These are phyloP conservation scores for Amblyteles armatorius DNA, from an alignment of 2,888 invertebrate genomes.

Conservation along the genomic window DNA sequence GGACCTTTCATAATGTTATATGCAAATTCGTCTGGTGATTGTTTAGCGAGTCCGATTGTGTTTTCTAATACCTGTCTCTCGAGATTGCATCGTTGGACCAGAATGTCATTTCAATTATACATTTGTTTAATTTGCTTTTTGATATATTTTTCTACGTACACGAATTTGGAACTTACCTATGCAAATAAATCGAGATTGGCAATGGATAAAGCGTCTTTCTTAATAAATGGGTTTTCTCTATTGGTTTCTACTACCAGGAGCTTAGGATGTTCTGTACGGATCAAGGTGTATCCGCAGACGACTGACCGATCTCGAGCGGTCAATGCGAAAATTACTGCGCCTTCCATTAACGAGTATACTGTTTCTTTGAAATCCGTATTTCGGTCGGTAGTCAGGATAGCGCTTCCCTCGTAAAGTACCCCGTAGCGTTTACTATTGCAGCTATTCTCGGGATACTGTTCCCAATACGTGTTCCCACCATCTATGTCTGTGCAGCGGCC, in stretches of 20 bases:
- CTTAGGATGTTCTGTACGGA: conserved; percentile 20
- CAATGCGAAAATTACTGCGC: not conserved
- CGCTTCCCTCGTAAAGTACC: conserved; percentile 1
- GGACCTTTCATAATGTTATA: conserved; percentile 62
- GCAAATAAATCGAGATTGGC: conserved; percentile 17
- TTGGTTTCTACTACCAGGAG: not conserved
- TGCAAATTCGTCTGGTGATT: conserved; percentile 5
- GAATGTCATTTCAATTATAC: not conserved
- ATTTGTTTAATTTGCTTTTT: not conserved
- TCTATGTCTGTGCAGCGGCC: conserved; percentile 4
- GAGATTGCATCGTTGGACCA: not conserved
- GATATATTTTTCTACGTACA: not conserved
- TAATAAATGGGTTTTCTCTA: not conserved
- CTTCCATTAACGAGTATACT: not conserved
- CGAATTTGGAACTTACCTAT: conserved; percentile 28
- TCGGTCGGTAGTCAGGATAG: not conserved
- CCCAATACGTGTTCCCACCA: conserved; percentile 13
- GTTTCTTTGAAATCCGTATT: not conserved
- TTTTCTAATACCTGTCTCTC: conserved; percentile 12
- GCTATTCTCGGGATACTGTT: not conserved
- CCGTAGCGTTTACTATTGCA: not conserved
- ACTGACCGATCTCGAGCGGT: not conserved
- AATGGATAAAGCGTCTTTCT: not conserved
- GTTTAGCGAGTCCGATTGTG: not conserved
- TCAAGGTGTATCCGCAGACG: conserved; percentile 4